Evolutionary conservation across 2,797 vertebrate species (phyloP), one percentile per base, ranked within the genome.

Genomic region (Siniperca scherzeri): DNA sequence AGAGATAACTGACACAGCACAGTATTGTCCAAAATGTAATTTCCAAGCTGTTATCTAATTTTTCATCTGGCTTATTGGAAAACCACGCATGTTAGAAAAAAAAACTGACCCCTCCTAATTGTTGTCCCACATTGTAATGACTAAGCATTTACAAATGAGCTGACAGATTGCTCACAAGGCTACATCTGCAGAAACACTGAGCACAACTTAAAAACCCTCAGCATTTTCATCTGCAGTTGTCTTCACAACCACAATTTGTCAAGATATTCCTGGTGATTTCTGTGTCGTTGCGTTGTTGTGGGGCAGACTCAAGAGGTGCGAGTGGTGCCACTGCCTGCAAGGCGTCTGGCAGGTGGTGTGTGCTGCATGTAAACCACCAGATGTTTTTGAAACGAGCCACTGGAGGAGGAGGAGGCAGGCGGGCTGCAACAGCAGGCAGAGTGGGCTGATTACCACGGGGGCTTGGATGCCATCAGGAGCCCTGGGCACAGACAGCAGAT

Each of bases 311-410:
- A 61, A 85, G 92, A 84, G 91, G 92, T 88, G 87, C 86, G 82
- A 92, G 90, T 13, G 42, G 80, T 91, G 92, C 86, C 90, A 87
- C 89, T 93, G 92, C 91, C 93, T 92, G 90, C 83, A 60, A 93
- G 94, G 93, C 89, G 92, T 94, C 94, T 94, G 94, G 92, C 95
- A 95, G 94, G 93, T 95, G 93, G 89, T 94, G 95, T 93, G 95
- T 91, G 94, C 94, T 94, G 94, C 94, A 95, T 95, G 94, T 95
- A 95, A 95, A 95, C 94, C 94, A 94, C 93, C 95, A 95, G 95
- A 95, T 95, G 94, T 95, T 95, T 93, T 90, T 88, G 94, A 94
- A 95, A 95, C 93, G 92, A 95, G 93, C 94, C 94, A 94, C 94
- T 94, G 93, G 93, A 95, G 94, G 92, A 93, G 92, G 91, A 91